A percentile compares a stretch with the other conserved stretches of the same genome.
Evolutionary conservation across 2,113 vertebrate genomes (phyloP).

Genomic region (Atrichornis clamosus): DNA sequence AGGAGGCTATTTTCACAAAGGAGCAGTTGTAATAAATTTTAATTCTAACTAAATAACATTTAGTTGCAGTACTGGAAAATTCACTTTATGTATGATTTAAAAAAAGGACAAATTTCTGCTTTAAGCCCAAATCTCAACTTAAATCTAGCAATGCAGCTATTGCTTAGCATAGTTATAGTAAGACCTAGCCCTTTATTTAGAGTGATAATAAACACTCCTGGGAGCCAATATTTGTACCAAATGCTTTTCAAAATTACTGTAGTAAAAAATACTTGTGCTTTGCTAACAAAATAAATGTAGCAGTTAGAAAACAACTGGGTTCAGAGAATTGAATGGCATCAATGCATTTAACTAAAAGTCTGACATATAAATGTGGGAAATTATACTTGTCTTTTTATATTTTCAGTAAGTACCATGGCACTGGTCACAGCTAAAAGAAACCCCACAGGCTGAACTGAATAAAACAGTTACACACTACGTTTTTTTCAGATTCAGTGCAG

Average conservation of each 20-base stretch:
- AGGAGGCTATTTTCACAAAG: background rate
- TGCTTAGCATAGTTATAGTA: background rate
- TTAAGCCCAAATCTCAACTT: background rate
- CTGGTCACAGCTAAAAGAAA: background rate
- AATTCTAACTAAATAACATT: background rate
- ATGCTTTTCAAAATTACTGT: background rate
- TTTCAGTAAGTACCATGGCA: background rate
- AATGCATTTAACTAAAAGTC: background rate
- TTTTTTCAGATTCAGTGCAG: background rate
- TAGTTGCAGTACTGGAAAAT: background rate
- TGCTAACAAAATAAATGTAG: background rate
- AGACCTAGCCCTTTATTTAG: background rate
- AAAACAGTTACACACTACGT: background rate
- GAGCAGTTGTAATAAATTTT: background rate
- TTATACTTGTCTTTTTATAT: background rate
- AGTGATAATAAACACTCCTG: background rate
- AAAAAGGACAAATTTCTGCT: background rate
- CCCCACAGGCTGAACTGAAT: background rate
- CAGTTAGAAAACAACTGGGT: background rate
- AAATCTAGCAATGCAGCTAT: background rate
- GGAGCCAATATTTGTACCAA: background rate
- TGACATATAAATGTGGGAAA: background rate
- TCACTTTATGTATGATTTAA: background rate
- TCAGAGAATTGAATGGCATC: background rate
- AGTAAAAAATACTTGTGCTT: background rate